phyloP scores from a whole-genome alignment of 2,113 vertebrate species.

The western clawed frog (Xenopus tropicalis) region UCB_Xtro_10.0 CM004447.2:54592001-54592500 shows the following conservation, averaged over 20 bases:
- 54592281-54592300: slow-evolving; percentile 66
- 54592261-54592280: slow-evolving; percentile 59
- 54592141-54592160: too few relatives aligned
- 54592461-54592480: slow-evolving; percentile 39
- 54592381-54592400: slow-evolving; percentile 55
- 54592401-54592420: slow-evolving; percentile 78
- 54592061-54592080: too few relatives aligned
- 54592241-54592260: slow-evolving; percentile 36
- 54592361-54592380: slow-evolving; percentile 80
- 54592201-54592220: slow-evolving; percentile 46
- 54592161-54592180: too few relatives aligned
- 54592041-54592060: too few relatives aligned
- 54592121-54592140: too few relatives aligned
- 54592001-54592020: too few relatives aligned
- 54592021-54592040: too few relatives aligned
- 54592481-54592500: slow-evolving; percentile 43
- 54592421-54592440: slow-evolving; percentile 77
- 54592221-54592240: slow-evolving; percentile 47
- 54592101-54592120: too few relatives aligned
- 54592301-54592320: slow-evolving; percentile 62
- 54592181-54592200: too few relatives aligned
- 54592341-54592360: slow-evolving; percentile 60
- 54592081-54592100: too few relatives aligned
- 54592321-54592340: slow-evolving; percentile 58
- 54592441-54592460: slow-evolving; percentile 71